These are phyloP conservation scores for Lithosia quadra DNA, from an alignment of 2,888 invertebrate genomes.

Conservation along the genomic window DNA sequence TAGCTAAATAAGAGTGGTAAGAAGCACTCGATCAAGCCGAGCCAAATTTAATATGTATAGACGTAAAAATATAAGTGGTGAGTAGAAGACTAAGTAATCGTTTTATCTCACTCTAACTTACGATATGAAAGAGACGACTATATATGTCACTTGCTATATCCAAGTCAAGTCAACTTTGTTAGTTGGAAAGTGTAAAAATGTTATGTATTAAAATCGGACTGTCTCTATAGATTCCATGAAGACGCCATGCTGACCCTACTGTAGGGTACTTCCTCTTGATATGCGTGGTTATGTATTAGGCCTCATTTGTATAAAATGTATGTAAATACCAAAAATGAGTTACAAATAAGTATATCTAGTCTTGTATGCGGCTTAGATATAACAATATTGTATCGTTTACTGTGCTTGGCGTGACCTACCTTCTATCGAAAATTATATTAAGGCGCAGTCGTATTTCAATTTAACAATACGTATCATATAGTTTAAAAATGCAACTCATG, in stretches of 20 bases:
- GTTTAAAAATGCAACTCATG: background rate
- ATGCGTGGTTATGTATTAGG: slow-evolving; percentile 2
- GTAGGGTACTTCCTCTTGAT: background rate
- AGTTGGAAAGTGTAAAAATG: background rate
- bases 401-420: background rate
- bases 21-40: slow-evolving; percentile 5
- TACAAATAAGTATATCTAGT: slow-evolving; percentile 23
- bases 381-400: slow-evolving; percentile 11
- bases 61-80: background rate
- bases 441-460: background rate
- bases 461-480: background rate
- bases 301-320: background rate
- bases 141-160: background rate
- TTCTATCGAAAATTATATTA: background rate
- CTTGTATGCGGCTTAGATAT: slow-evolving; percentile 29
- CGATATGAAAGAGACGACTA: background rate
- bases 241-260: too few species aligned
- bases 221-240: too few species aligned
- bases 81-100: too few species aligned
- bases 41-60: slow-evolving; percentile 1
- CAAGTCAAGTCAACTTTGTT: background rate
- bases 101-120: background rate
- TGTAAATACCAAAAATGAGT: slow-evolving; percentile 8
- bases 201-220: background rate
- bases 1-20: too few species aligned